Base-by-base conservation (phyloP, 2,797 vertebrate species). In the Protonibea diacanthus region DNA sequence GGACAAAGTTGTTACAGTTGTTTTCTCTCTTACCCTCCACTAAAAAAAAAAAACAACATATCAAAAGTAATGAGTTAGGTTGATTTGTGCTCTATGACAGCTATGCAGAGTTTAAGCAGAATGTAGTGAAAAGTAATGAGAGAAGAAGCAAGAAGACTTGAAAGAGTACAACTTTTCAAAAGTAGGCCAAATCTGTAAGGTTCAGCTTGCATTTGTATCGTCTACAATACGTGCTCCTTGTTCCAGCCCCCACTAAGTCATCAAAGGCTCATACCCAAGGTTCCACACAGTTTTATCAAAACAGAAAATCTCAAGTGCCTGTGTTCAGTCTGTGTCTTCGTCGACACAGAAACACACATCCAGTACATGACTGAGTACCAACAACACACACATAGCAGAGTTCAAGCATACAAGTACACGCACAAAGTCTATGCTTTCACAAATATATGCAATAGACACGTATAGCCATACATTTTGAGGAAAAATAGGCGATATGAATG, bases 1-100 rank as follows among this genome's bases (percentile, higher is more conserved):
- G 65, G 86, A 93, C 87, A 90, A 93, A 93, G 92, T 93, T 93
- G 88, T 93, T 92, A 92, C 76, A 86, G 85, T 90, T 91, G 85
- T 87, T 88, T 90, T 91, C 89, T 89, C 80, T 88, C 75, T 88
- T 83, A 86, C 48, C 47, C 17, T 15, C 29, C 23, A 25, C 7
- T 78, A 71, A 56, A 52, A 68, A 33, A 29, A 33, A 33, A 38
- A 38, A 65, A 57, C 17, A 70, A 80, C 75, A 76, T 48, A 74
- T 71, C 6, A 81, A 71, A 83, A 66, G 52, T 80, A 84, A 85
- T 68, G 15, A 81, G 56, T 78, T 72, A 23, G 23, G 49, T 40
- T 71, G 21, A 74, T 74, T 70, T 2, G 2, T 5, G 58, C 40
- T 57, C 21, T 33, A 55, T 57, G 23, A 6, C 3, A 20, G 45